Base-by-base conservation (phyloP, 2,888 invertebrate genomes). In the Athalia cordata region DNA sequence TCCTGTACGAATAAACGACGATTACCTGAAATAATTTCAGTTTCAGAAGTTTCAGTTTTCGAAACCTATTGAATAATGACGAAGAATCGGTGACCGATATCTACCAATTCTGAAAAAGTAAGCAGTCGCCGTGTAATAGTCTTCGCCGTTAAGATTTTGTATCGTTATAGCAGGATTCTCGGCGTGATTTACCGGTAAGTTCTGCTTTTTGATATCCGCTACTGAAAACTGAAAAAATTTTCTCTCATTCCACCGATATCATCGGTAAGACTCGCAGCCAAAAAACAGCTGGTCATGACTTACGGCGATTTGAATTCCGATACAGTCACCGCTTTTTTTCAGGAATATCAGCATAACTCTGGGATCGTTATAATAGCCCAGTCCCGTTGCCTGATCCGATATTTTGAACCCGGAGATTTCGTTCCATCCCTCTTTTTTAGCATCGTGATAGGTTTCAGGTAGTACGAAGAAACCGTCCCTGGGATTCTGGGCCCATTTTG, bases 51-150 rank as follows among this genome's bases (percentile, higher is more conserved):
- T n/a, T n/a, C 29, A 29, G 29, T 29, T 29, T 29, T 29, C 29
- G 29, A 29, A 29, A 1, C 29, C 29, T 29, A 29, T 29, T 29
- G 29, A 0, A 2, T 29, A 29, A 29, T 29, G 5, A 45, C 5
- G 64, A 11, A 47, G 29, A 64, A 61, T 61, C 13, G 61, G 11
- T n/a, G 11, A 43, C 0, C 9, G 55, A 6, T 9, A 72, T 59
- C 8, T 72, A 59, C 70, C 59, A 11, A 45, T 5, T 43, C 47
- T 4, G 4, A 4, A 7, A 15, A 52, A 59, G 45, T 43, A 6
- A n/a, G 59, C 70, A 29, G 59, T 47, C 47, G 13, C 70, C 9
- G 70, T 72, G 15, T 45, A 72, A 52, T 45, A 72, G 3, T 59
- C 47, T 3, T 45, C 11, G 1, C 59, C 70, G 7, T 57, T 59